A percentile compares a stretch with the other conserved stretches of the same genome.
These are phyloP conservation scores for Protobothrops mucrosquamatus DNA, from an alignment of 2,113 vertebrate genomes.

Conservation along the genomic window DNA sequence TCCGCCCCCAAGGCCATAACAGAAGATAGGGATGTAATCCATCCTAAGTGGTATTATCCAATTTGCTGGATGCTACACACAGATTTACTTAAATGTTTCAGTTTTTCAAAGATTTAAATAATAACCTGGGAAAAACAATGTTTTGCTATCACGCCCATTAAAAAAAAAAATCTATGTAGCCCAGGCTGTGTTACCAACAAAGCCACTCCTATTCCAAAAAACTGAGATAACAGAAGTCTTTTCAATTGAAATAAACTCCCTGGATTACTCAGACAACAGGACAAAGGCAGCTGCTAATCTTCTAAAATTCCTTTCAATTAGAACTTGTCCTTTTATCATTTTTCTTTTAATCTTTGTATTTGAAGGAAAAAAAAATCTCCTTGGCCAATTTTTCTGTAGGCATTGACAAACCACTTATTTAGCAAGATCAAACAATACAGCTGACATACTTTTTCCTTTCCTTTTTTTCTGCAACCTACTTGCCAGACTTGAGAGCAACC, in stretches of 20 bases:
- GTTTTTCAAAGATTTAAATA: background rate
- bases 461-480: background rate
- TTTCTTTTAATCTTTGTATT: background rate
- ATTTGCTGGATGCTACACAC: background rate
- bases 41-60: background rate
- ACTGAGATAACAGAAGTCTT: background rate
- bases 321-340: background rate
- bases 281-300: background rate
- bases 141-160: background rate
- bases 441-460: background rate
- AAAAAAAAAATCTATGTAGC: background rate
- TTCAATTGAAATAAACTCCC: background rate
- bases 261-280: background rate
- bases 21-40: background rate
- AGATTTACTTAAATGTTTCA: background rate
- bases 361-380: background rate
- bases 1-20: background rate
- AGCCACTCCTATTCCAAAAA: background rate
- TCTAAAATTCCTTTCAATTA: background rate
- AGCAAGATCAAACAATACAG: background rate
- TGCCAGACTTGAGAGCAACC: background rate
- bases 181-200: background rate
- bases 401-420: background rate
- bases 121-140: background rate
- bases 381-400: background rate